A percentile compares a stretch with the other conserved stretches of the same genome.
These are phyloP conservation scores for Anguilla japonica DNA, from an alignment of 2,113 vertebrate species.

Conservation along the genomic window DNA sequence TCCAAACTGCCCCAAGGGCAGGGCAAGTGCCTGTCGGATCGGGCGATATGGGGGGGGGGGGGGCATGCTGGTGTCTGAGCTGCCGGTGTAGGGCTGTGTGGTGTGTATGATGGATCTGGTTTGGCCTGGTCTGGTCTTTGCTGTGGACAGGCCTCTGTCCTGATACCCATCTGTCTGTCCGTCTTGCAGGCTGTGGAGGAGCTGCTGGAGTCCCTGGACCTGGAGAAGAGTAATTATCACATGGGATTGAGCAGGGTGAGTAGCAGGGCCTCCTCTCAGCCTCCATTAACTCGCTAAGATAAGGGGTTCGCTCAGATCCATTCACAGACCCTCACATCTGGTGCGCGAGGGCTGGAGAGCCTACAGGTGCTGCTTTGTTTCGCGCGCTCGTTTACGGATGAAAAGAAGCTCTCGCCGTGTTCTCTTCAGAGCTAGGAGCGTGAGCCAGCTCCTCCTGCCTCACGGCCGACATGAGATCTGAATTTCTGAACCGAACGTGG, in stretches of 20 bases:
- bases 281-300: not conserved
- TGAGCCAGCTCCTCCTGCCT: not conserved
- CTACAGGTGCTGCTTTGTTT: not conserved
- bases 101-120: not conserved
- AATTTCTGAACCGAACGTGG: not conserved
- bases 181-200: conserved; percentile 86
- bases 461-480: not conserved
- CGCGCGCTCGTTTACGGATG: not conserved
- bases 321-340: not conserved
- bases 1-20: not conserved
- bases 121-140: not conserved
- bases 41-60: not conserved
- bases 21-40: not conserved
- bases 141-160: not conserved
- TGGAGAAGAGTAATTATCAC: conserved; percentile 93
- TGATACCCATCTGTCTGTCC: conserved; percentile 13
- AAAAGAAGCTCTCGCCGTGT: not conserved
- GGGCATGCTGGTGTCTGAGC: not conserved
- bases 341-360: not conserved
- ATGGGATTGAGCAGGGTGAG: conserved; percentile 92
- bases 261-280: not conserved
- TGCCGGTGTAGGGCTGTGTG: not conserved
- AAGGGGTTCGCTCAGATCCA: not conserved
- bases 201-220: conserved; percentile 87
- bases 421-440: not conserved